Base-by-base conservation (phyloP, 2,113 vertebrate species). In the Petroica traversi region DNA sequence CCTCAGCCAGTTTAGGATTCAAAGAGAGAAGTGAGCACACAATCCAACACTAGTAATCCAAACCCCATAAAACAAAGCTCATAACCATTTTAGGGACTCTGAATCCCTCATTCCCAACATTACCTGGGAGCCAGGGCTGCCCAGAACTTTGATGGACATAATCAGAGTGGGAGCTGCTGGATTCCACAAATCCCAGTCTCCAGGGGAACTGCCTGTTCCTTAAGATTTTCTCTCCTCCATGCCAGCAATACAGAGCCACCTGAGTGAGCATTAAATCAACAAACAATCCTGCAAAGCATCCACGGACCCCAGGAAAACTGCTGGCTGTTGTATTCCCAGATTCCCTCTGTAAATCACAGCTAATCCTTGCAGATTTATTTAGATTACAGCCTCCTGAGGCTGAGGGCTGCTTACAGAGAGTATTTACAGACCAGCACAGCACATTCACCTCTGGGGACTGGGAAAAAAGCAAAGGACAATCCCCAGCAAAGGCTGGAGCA, bases 111-210 rank as follows among this genome's bases (percentile, higher is more conserved):
- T 45, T 69, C 41, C 41, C 55, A 93, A 2, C 19, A 54, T 49
- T 20, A 23, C 16, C 68, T 61, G 76, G 45, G 38, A 74, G 23
- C 12, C 29, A 24, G 10, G 34, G 59, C 34, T 28, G 15, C 22
- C 29, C 72, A 80, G 16, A 18, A 8, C 15, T 25, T 23, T 4
- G 0, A 3, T 24, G 49, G 31, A 8, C 10, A 8, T 0, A 10
- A 11, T 11, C 36, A 80, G 54, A 6, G 0, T 36, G 36, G 75
- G 69, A 87, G 17, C 48, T 28, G 62, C 54, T n/a, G 33, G 46
- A 34, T 84, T 31, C 51, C 28, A 54, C 13, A 71, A 45, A 48
- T 26, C 55, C 64, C 24, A 17, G 20, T 13, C 25, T 54, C 28
- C 43, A 46, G 11, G 23, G 33, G 36, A 83, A 4, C 12, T 11